phyloP scores from a whole-genome alignment of 2,113 vertebrate genomes.

The Cynocephalus volans region DNA sequence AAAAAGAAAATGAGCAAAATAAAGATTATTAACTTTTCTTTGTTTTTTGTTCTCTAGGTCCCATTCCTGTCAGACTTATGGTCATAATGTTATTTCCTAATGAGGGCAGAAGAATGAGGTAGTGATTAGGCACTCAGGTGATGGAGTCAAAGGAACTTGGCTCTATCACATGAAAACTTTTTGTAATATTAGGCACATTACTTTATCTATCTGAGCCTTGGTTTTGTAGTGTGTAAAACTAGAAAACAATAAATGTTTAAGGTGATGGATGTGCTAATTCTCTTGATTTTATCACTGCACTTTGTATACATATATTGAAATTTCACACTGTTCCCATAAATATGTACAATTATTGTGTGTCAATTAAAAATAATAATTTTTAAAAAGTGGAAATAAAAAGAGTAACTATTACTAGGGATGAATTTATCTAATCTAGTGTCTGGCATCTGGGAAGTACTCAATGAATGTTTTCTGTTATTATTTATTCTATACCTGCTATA shows the following conservation, averaged over 20 bases:
- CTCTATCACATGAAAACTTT: neutral
- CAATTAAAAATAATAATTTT: too few species aligned
- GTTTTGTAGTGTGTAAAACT: neutral
- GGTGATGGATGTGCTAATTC: too few species aligned
- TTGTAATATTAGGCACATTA: neutral
- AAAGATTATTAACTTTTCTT: neutral
- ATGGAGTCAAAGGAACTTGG: neutral
- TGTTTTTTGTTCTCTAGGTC: neutral
- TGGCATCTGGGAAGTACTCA: neutral
- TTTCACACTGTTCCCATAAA: too few species aligned
- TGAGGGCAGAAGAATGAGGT: neutral
- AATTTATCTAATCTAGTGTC: neutral
- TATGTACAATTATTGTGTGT: too few species aligned
- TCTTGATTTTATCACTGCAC: too few species aligned
- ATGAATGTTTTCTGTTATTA: neutral
- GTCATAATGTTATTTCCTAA: neutral
- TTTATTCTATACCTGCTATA: neutral
- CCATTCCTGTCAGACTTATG: neutral
- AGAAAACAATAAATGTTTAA: neutral
- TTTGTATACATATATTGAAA: too few species aligned
- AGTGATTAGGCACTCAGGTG: neutral
- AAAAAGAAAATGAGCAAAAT: conserved; percentile 32
- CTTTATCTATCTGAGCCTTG: neutral
- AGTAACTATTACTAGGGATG: neutral
- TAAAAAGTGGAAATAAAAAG: too few species aligned